Percentiles rank a stretch among this genome's conserved stretches.
These are phyloP conservation scores for Bombus soroeensis DNA, from an alignment of 1,140 invertebrate genomes.

Conservation along the genomic window DNA sequence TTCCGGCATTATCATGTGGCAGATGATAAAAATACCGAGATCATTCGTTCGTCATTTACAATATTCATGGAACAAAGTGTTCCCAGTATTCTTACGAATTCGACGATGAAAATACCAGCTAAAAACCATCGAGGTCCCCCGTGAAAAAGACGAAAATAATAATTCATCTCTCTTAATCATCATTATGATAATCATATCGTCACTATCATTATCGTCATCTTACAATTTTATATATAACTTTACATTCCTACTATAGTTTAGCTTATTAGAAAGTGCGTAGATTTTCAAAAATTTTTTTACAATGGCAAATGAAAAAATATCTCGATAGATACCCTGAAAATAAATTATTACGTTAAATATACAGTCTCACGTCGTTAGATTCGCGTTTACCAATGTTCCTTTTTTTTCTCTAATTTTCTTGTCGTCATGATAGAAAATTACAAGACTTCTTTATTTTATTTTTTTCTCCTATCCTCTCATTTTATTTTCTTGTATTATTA, in stretches of 20 bases:
- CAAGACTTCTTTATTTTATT: conserved; percentile 3
- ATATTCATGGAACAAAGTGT: not conserved
- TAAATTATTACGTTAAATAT: conserved; percentile 52
- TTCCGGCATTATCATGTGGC: not conserved
- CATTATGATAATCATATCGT: not conserved
- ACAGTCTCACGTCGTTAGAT: conserved; percentile 50
- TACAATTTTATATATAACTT: conserved; percentile 68
- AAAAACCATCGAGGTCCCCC: not conserved
- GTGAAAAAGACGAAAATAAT: conserved; percentile 40
- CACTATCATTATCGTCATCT: conserved; percentile 2
- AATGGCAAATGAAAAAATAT: conserved; percentile 54
- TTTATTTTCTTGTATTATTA: not conserved
- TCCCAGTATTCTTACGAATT: not conserved
- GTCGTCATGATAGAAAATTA: conserved; percentile 45
- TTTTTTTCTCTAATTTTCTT: conserved; percentile 16
- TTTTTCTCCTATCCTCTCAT: conserved; percentile 5
- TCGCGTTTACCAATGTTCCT: conserved; percentile 42
- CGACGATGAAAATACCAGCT: conserved; percentile 12
- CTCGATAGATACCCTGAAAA: conserved; percentile 48
- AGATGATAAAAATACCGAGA: not conserved
- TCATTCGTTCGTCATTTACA: conserved; percentile 9
- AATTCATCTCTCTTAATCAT: not conserved
- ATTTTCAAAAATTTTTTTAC: conserved; percentile 44
- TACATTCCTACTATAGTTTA: conserved; percentile 53
- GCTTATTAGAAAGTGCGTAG: conserved; percentile 44